Base-by-base conservation (phyloP, 2,797 vertebrate species). In the Ibycter americanus region DNA sequence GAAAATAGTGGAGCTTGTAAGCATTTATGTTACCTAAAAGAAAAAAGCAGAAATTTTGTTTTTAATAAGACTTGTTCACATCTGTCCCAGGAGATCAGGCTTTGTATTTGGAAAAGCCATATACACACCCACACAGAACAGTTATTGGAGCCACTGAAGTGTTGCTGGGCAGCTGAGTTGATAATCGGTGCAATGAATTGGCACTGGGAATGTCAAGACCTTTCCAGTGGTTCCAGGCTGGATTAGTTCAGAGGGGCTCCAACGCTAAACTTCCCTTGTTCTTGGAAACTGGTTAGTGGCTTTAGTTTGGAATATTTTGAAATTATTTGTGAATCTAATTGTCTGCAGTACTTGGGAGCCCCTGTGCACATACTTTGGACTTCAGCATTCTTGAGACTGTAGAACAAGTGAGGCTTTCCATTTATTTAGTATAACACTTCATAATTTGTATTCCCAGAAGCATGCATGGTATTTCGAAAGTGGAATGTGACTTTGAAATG, bases 401-500 rank as follows among this genome's bases (percentile, higher is more conserved):
- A 26, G 65, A 86, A 27, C 22, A 71, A 95, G 76, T 36, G 54
- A 72, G 76, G 31, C 34, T 82, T 89, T 44, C 38, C 40, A 6
- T 77, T 31, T 54, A 8, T 55, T 90, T 87, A 38, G 70, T 38
- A 3, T 18, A 51, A 58, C 65, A 2, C 27, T 79, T 82, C 40
- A 40, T 72, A 56, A 80, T 90, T 84, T 95, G 55, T 66, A 71
- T 91, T 90, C 79, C 89, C 42, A 71, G 82, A 26, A 91, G 91
- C 61, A 40, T 5, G 6, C 26, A 13, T 82, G 77, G 52, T 56
- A 70, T 84, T 90, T 95, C 55, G 31, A 42, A 71, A 66, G 55
- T 11, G 8, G 15, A 82, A 44, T 38, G 38, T 88, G 62, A 72
- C 86, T 93, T 85, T 70, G 66, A 89, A 92, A 56, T 71, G 21